Base-by-base conservation (phyloP, 2,888 invertebrate genomes). In the Dynastes tityus region DNA sequence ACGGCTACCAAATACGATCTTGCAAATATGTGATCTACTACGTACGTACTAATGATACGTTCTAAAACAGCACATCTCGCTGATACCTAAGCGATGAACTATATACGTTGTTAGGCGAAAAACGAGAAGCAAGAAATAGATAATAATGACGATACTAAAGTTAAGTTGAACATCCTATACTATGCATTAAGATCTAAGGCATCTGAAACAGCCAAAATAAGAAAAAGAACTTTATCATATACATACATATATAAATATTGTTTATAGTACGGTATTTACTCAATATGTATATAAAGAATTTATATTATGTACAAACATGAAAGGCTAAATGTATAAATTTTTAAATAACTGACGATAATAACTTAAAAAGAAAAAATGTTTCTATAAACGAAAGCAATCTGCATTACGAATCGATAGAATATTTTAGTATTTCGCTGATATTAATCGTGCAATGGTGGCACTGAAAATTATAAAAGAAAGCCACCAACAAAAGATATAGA, bases 1-100 rank as follows among this genome's bases (percentile, higher is more conserved):
- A 78, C 78, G 78, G 78, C 45, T 67, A 74, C 53, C 64, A 71
- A 58, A 73, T 55, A 55, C 32, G 11, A 71, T 51, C 2, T 53
- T 40, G 58, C 29, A 16, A 16, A 58, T 37, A 58, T 40, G 37
- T 6, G 13, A 58, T 49, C 32, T 9, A 13, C 32, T 2, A 5
- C 9, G 22, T 27, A n/a, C 32, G n/a, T 49, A 22, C 40, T 6
- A 40, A 40, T 40, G 40, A 32, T 32, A 32, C 4, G 5, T 32
- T 32, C 32, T 32, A 32, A 32, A 32, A 32, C 5, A 5, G 45
- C 2, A 67, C 8, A 67, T 4, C 16, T 55, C 16, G n/a, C 22
- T 55, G 22, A 67, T 3, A 45, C 9, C 16, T 49, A 49, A 68
- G 45, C 11, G 13, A 63, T 32, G 32, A 27, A 29, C 29, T 55